These are phyloP conservation scores for Agriopis marginaria DNA, from an alignment of 2,888 invertebrate genomes.

Conservation along the genomic window DNA sequence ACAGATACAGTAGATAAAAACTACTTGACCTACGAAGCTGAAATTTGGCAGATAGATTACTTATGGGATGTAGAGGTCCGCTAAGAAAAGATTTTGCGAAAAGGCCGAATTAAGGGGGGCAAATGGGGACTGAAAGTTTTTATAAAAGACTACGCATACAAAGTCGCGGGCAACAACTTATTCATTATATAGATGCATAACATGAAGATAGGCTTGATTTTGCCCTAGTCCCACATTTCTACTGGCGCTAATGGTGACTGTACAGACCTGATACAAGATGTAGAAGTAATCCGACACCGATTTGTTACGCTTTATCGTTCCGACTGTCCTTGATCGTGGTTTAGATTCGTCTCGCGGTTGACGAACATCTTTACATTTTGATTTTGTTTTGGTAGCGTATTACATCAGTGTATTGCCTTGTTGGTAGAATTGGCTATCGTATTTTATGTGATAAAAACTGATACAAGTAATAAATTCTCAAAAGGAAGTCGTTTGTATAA, in stretches of 20 bases:
- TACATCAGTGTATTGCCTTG: conserved; percentile 17
- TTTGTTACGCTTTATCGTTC: conserved; percentile 45
- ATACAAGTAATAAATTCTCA: conserved; percentile 17
- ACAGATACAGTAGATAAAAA: no score
- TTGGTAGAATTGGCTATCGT: not conserved
- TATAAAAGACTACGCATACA: no score
- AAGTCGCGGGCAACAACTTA: no score
- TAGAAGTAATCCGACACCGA: conserved; percentile 45
- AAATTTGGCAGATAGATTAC: no score
- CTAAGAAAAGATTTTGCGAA: no score
- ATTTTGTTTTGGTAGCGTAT: conserved; percentile 27
- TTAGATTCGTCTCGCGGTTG: conserved; percentile 35
- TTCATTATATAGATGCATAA: not conserved
- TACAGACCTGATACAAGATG: conserved; percentile 30
- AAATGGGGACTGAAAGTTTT: no score
- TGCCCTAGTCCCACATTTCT: conserved; percentile 17
- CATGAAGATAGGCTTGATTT: not conserved
- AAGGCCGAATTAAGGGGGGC: no score
- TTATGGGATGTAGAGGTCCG: no score
- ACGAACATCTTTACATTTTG: conserved; percentile 2
- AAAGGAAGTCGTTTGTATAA: conserved; percentile 21
- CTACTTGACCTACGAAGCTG: no score
- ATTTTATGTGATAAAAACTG: conserved; percentile 12
- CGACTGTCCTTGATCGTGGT: conserved; percentile 47
- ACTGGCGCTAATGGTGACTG: conserved; percentile 16